phyloP scores from a whole-genome alignment of 2,113 vertebrate species.

The Dolichotis patagonum region DNA sequence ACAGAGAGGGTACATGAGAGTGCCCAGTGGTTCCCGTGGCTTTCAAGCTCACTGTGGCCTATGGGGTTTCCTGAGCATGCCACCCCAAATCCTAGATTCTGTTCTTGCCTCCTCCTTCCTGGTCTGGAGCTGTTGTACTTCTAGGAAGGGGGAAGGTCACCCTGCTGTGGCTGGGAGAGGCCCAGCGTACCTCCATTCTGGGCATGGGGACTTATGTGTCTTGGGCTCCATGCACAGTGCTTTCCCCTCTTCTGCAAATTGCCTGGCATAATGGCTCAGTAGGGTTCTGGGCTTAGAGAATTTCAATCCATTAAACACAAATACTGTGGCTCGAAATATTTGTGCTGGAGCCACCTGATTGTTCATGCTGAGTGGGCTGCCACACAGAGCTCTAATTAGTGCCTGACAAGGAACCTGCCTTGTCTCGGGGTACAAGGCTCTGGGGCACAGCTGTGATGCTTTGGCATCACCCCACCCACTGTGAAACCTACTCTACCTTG shows the following conservation, averaged over 20 bases:
- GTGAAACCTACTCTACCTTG: background rate
- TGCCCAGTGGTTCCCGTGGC: background rate
- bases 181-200: background rate
- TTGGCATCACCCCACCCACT: background rate
- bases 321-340: slow-evolving; percentile 63
- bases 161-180: background rate
- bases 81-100: background rate
- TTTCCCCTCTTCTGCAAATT: background rate
- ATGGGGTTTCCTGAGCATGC: background rate
- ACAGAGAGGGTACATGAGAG: too few relatives aligned
- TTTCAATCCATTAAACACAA: slow-evolving; percentile 62
- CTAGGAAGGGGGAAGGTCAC: background rate
- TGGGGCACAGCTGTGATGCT: background rate
- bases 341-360: slow-evolving; percentile 33
- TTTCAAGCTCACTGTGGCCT: too few relatives aligned
- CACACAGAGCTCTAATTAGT: slow-evolving; percentile 64
- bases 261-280: slow-evolving; percentile 47
- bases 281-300: slow-evolving; percentile 48
- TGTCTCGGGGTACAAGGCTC: background rate
- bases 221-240: background rate
- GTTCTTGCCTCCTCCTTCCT: background rate
- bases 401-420: slow-evolving; percentile 35
- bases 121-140: background rate
- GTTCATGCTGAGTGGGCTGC: background rate
- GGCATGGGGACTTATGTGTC: background rate